Evolutionary conservation across 1,140 invertebrate species (phyloP).

Genomic region (Zaprionus ornatus): DNA sequence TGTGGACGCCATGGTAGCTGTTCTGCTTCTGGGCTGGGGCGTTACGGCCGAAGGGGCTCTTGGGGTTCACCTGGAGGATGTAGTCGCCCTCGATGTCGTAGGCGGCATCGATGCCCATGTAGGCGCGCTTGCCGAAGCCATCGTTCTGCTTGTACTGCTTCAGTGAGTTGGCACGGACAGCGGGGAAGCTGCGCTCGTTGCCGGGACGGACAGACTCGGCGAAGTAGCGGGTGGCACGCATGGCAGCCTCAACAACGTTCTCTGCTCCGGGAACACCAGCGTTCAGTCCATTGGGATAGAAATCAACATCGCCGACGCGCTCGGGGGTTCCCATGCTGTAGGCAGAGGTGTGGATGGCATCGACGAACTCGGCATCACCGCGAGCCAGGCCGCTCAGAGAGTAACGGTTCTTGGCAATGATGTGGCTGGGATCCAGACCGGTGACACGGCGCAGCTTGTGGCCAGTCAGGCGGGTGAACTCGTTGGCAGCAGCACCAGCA

Average conservation of each 20-base stretch:
- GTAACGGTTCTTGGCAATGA: slow-evolving; percentile 86
- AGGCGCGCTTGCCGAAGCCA: slow-evolving; percentile 71
- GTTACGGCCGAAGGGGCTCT: slow-evolving; percentile 76
- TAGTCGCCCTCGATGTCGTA: slow-evolving; percentile 74
- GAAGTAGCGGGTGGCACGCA: slow-evolving; percentile 87
- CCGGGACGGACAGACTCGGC: slow-evolving; percentile 86
- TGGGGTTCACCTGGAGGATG: slow-evolving; percentile 76
- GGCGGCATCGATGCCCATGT: slow-evolving; percentile 76
- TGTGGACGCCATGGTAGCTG: slow-evolving; percentile 26
- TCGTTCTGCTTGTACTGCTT: slow-evolving; percentile 73
- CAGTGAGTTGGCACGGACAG: slow-evolving; percentile 70
- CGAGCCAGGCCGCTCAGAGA: slow-evolving; percentile 84
- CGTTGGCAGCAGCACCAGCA: slow-evolving; percentile 85
- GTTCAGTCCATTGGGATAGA: slow-evolving; percentile 89
- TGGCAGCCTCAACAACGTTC: slow-evolving; percentile 87
- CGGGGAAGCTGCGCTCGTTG: slow-evolving; percentile 74
- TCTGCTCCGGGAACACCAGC: slow-evolving; percentile 84
- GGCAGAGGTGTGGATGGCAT: slow-evolving; percentile 91
- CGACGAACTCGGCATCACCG: slow-evolving; percentile 86
- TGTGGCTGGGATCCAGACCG: slow-evolving; percentile 89
- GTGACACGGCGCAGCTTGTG: slow-evolving; percentile 86
- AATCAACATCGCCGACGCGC: slow-evolving; percentile 89
- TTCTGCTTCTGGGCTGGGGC: slow-evolving; percentile 68
- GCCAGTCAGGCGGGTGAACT: slow-evolving; percentile 86
- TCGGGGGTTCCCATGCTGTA: slow-evolving; percentile 88